Percentiles rank a stretch among this genome's conserved stretches.
phyloP scores from a whole-genome alignment of 2,797 vertebrate genomes.

The Trachurus trachurus region DNA sequence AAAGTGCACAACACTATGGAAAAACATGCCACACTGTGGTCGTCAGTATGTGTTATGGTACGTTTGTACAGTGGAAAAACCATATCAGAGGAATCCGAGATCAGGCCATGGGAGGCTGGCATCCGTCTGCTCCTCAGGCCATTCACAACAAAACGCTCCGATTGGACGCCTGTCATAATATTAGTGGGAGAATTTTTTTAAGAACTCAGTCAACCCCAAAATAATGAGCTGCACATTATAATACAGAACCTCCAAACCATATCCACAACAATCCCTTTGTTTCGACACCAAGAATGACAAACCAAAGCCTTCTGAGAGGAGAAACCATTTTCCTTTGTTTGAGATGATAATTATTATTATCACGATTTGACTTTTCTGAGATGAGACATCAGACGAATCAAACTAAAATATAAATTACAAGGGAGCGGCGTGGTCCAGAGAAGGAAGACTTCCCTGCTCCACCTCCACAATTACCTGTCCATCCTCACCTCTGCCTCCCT shows the following conservation, averaged over 20 bases:
- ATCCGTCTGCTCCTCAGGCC: conserved; percentile 65
- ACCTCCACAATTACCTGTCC: conserved; percentile 66
- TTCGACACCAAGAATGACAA: conserved; percentile 41
- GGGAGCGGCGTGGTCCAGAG: conserved; percentile 41
- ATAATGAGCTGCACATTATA: conserved; percentile 58
- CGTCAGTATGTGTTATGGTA: conserved; percentile 56
- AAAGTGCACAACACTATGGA: conserved; percentile 27
- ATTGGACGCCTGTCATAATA: conserved; percentile 76
- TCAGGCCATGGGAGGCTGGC: conserved; percentile 72
- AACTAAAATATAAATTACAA: conserved; percentile 20
- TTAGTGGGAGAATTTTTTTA: conserved; percentile 69
- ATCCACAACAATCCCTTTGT: conserved; percentile 34
- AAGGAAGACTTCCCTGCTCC: conserved; percentile 46
- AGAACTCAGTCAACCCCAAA: conserved; percentile 61
- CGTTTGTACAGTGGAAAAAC: conserved; percentile 55
- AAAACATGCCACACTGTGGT: conserved; percentile 46
- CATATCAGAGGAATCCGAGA: conserved; percentile 57
- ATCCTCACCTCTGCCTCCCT: conserved; percentile 72
- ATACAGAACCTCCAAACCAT: conserved; percentile 34
- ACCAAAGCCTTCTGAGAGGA: conserved; percentile 29
- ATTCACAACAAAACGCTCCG: conserved; percentile 77
- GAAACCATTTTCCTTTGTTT: conserved; percentile 24
- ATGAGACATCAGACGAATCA: not conserved
- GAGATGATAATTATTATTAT: not conserved
- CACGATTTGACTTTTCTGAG: not conserved